These are phyloP conservation scores for Drosophila nikananu DNA, from an alignment of 1,140 invertebrate genomes.

Conservation along the genomic window DNA sequence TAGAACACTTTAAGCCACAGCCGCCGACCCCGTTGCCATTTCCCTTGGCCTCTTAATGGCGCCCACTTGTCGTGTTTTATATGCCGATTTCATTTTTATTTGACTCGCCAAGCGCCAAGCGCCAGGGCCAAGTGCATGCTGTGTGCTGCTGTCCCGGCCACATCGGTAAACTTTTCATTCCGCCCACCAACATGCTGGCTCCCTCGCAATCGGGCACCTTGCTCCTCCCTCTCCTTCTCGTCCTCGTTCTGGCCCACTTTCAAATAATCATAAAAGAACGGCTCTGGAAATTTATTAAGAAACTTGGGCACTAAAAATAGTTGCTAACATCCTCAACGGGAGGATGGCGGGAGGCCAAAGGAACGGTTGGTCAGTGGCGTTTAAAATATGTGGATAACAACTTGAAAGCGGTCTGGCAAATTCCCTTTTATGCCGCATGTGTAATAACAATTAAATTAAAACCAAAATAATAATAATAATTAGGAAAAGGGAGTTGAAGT, in stretches of 20 bases:
- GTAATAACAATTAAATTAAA: constrained; percentile 6
- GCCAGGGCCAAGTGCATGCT: constrained; percentile 55
- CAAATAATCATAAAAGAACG: constrained; percentile 59
- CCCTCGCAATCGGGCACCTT: neutral
- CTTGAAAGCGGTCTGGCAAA: neutral
- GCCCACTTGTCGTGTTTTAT: constrained; percentile 63
- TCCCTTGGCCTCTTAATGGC: constrained; percentile 26
- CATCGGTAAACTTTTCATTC: constrained; percentile 51
- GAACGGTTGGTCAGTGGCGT: neutral
- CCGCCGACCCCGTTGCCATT: neutral
- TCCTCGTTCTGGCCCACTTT: constrained; percentile 14
- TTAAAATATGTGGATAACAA: constrained; percentile 17
- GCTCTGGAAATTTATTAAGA: constrained; percentile 61
- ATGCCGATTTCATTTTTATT: constrained; percentile 60
- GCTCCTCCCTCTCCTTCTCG: too few species aligned
- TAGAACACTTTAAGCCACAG: constrained; percentile 13
- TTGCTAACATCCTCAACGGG: constrained; percentile 30
- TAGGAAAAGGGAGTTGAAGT: neutral
- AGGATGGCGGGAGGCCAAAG: neutral
- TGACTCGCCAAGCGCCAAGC: constrained; percentile 47
- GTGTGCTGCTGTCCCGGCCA: constrained; percentile 18
- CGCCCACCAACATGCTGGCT: constrained; percentile 12
- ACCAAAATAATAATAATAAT: neutral
- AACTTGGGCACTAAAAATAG: constrained; percentile 64
- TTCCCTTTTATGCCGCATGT: neutral